A percentile compares a stretch with the other conserved stretches of the same genome.
phyloP scores from a whole-genome alignment of 2,113 vertebrate genomes.

The Ailuropoda melanoleuca region DNA sequence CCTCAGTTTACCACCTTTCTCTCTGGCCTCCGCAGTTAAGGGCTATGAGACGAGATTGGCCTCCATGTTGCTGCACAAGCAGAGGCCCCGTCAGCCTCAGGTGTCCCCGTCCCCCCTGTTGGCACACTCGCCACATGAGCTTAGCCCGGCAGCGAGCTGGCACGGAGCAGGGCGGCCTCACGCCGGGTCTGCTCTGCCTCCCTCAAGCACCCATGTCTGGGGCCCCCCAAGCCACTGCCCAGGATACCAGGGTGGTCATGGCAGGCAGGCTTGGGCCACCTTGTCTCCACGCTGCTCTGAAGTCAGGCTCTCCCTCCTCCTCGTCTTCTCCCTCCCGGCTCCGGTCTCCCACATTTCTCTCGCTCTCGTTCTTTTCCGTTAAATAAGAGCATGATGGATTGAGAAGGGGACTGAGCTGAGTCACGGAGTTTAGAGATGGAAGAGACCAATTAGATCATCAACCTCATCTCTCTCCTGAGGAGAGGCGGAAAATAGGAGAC shows the following conservation, averaged over 20 bases:
- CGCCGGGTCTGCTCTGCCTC: background rate
- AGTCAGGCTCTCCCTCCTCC: background rate
- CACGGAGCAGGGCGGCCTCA: rapidly evolving
- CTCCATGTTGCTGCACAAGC: background rate
- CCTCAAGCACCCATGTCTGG: background rate
- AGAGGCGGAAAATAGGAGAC: slow-evolving; percentile 67
- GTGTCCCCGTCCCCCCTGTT: background rate
- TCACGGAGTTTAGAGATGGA: slow-evolving; percentile 63
- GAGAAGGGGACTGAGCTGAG: slow-evolving; percentile 72
- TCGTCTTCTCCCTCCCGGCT: background rate
- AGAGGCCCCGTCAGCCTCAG: background rate
- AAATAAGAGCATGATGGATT: slow-evolving; percentile 57
- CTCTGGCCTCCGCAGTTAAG: background rate
- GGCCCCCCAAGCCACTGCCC: rapidly evolving
- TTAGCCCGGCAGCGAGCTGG: background rate
- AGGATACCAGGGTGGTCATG: background rate
- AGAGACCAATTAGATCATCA: slow-evolving; percentile 62
- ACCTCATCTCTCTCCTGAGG: slow-evolving; percentile 58
- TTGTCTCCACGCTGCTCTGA: background rate
- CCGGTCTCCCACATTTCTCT: background rate
- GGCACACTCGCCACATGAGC: rapidly evolving
- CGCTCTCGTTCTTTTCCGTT: background rate
- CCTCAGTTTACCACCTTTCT: background rate
- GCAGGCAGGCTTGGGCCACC: background rate
- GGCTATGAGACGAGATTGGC: background rate